phyloP scores from a whole-genome alignment of 1,140 invertebrate species.

The Heliothis virescens region DNA sequence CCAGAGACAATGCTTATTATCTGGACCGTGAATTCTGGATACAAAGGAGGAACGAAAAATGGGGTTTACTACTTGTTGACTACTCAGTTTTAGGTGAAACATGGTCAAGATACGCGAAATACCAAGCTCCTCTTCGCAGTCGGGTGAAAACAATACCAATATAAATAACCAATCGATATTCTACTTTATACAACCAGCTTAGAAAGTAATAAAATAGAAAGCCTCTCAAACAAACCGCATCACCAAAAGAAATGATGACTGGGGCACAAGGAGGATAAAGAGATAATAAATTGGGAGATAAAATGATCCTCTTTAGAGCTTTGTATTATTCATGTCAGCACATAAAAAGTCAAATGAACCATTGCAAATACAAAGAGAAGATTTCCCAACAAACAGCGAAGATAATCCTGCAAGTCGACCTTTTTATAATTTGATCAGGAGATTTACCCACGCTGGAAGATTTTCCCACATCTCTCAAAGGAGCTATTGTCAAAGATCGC shows the following conservation, averaged over 20 bases:
- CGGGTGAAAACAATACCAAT: background rate
- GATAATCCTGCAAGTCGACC: background rate
- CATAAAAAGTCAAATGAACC: too few species aligned
- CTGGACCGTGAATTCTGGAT: constrained; percentile 27
- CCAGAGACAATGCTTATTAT: constrained; percentile 13
- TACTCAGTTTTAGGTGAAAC: background rate
- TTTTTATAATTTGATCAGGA: background rate
- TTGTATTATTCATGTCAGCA: background rate
- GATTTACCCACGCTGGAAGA: background rate
- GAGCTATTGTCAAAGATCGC: constrained; percentile 33
- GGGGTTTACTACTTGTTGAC: constrained; percentile 1
- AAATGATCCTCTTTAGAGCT: background rate
- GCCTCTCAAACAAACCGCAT: background rate
- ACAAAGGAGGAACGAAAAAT: constrained; percentile 28
- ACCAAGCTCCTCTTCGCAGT: too few species aligned
- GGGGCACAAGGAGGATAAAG: background rate
- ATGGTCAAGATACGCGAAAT: background rate
- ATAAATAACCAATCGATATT: background rate
- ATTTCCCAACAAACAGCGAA: too few species aligned
- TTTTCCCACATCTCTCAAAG: constrained; percentile 17
- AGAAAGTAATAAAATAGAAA: background rate
- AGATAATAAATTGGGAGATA: background rate
- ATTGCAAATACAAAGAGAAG: too few species aligned
- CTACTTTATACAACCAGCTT: background rate
- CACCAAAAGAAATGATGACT: background rate